A percentile compares a stretch with the other conserved stretches of the same genome.
phyloP scores from a whole-genome alignment of 1,140 invertebrate genomes.

The Oedothorax gibbosus region DNA sequence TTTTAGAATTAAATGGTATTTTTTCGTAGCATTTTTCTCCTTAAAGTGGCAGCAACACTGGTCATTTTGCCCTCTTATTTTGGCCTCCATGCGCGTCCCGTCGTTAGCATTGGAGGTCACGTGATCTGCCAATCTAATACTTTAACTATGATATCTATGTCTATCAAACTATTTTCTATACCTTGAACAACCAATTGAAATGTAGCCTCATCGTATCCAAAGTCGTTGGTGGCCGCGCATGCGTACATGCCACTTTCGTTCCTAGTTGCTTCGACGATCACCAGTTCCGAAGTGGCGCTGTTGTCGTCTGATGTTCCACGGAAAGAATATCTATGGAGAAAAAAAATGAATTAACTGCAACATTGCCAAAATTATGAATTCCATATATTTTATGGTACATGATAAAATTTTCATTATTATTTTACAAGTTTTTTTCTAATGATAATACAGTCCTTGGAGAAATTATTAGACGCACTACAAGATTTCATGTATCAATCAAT shows the following conservation, averaged over 20 bases:
- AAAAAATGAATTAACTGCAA: background rate
- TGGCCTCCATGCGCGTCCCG: too few species aligned
- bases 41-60: too few species aligned
- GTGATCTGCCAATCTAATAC: too few species aligned
- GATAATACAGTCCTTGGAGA: too few species aligned
- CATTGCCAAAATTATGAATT: background rate
- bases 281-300: slow-evolving; percentile 62
- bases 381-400: background rate
- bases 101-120: too few species aligned
- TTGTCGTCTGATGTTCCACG: slow-evolving; percentile 33
- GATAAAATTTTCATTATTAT: background rate
- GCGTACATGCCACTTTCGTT: slow-evolving; percentile 70
- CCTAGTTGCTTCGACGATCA: slow-evolving; percentile 66
- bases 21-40: too few species aligned
- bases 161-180: slow-evolving; percentile 62
- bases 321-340: slow-evolving; percentile 29
- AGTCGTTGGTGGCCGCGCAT: slow-evolving; percentile 68
- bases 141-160: too few species aligned
- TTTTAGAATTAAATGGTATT: too few species aligned
- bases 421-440: background rate
- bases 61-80: too few species aligned
- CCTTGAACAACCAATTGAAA: slow-evolving; percentile 70
- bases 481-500: too few species aligned
- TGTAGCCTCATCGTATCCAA: slow-evolving; percentile 69
- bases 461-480: too few species aligned